Evolutionary conservation across 2,797 vertebrate species (phyloP).

Genomic region (Semaprochilodus insignis): DNA sequence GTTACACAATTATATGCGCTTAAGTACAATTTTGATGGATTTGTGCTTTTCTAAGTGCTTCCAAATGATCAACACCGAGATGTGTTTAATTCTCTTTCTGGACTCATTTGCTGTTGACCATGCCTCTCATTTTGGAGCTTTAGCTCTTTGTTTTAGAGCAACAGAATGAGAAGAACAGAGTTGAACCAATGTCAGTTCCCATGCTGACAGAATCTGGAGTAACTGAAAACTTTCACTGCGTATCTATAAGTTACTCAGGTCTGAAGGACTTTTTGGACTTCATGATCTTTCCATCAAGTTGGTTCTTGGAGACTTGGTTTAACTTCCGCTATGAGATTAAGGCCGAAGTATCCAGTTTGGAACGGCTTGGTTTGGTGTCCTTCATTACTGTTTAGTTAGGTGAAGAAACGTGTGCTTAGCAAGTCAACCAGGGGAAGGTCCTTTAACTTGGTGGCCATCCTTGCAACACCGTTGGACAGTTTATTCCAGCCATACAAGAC

Average conservation of each 20-base stretch:
- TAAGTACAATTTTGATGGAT: background rate
- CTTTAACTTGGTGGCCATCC: no score
- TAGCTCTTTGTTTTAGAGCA: background rate
- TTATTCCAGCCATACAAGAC: no score
- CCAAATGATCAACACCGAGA: background rate
- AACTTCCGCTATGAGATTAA: no score
- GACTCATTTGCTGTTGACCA: background rate
- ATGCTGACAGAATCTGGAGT: background rate
- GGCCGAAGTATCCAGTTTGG: no score
- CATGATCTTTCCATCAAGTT: no score
- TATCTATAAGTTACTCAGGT: background rate
- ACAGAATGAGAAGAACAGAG: background rate
- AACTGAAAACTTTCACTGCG: background rate
- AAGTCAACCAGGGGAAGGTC: no score
- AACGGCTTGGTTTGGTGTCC: no score
- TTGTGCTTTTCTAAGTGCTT: background rate
- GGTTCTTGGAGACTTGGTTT: no score
- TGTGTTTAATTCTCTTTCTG: background rate
- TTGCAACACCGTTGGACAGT: no score
- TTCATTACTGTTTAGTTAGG: no score
- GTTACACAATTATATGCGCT: background rate
- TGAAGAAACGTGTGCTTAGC: no score
- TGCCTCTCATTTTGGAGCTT: background rate
- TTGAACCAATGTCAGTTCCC: background rate
- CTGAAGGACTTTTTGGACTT: no score